Evolutionary conservation across 2,113 vertebrate species (phyloP).

Genomic region (Mesitornis unicolor): DNA sequence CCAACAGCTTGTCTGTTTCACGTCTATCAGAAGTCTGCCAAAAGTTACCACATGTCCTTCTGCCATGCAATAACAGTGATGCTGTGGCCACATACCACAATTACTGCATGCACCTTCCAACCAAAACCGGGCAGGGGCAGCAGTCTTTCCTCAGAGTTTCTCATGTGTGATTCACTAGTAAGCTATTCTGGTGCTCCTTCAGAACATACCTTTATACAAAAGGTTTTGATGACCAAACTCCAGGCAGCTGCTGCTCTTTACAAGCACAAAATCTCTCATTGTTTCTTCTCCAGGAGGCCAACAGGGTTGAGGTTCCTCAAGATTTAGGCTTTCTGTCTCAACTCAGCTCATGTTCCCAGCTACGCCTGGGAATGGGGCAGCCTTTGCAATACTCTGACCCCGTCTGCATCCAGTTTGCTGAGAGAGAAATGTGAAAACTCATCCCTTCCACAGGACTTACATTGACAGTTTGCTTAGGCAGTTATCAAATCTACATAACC

Average conservation of each 20-base stretch:
- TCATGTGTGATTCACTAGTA: rapidly evolving
- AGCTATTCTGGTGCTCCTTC: background rate
- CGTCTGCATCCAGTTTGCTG: background rate
- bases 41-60: background rate
- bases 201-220: background rate
- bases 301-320: background rate
- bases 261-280: background rate
- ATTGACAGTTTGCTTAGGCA: background rate
- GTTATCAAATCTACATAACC: background rate
- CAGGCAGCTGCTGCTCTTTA: background rate
- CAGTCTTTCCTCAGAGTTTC: background rate
- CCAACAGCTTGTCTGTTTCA: background rate
- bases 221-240: background rate
- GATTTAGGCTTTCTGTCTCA: background rate
- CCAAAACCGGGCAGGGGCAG: background rate
- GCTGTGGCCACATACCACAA: background rate
- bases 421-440: background rate
- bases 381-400: background rate
- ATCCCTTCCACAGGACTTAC: background rate
- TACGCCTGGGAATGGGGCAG: background rate
- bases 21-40: background rate
- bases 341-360: background rate
- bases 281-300: background rate
- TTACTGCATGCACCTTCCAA: background rate
- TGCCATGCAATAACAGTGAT: background rate